phyloP scores from a whole-genome alignment of 2,888 invertebrate species.

The Sipha maydis region DNA sequence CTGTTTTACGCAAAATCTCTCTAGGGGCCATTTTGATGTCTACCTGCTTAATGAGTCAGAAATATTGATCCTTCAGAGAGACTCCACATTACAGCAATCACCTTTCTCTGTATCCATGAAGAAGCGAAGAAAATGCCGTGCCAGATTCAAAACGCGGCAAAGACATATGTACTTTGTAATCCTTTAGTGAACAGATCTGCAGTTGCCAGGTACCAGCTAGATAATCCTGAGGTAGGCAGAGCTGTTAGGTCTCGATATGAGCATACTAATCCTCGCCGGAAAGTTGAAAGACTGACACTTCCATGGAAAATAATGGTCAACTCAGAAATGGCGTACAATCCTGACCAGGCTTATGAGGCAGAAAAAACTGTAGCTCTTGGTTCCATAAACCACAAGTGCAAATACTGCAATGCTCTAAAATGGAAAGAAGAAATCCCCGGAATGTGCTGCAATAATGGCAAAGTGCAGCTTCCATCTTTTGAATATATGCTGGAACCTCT shows the following conservation, averaged over 20 bases:
- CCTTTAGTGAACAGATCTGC: slow-evolving; percentile 22
- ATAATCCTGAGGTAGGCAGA: not conserved
- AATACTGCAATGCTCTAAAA: no score
- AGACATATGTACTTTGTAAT: not conserved
- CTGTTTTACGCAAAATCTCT: not conserved
- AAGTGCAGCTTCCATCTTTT: no score
- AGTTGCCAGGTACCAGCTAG: not conserved
- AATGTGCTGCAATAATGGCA: no score
- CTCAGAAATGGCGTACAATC: no score
- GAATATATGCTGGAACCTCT: no score
- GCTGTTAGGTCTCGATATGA: slow-evolving; percentile 4
- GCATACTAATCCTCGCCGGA: not conserved
- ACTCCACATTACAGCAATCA: not conserved
- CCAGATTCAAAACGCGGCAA: not conserved
- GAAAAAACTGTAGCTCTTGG: not conserved
- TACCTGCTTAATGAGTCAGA: not conserved
- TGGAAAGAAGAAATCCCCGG: no score
- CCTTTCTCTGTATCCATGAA: slow-evolving; percentile 33
- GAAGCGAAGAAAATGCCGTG: not conserved
- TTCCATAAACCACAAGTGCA: no score
- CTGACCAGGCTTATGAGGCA: no score
- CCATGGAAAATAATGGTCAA: no score
- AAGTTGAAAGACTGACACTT: no score
- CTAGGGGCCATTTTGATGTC: slow-evolving; percentile 4
- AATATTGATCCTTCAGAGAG: not conserved